Evolutionary conservation across 2,797 vertebrate genomes (phyloP), one percentile per base, ranked within the genome.

Genomic region (Orientallactaga sibirica): DNA sequence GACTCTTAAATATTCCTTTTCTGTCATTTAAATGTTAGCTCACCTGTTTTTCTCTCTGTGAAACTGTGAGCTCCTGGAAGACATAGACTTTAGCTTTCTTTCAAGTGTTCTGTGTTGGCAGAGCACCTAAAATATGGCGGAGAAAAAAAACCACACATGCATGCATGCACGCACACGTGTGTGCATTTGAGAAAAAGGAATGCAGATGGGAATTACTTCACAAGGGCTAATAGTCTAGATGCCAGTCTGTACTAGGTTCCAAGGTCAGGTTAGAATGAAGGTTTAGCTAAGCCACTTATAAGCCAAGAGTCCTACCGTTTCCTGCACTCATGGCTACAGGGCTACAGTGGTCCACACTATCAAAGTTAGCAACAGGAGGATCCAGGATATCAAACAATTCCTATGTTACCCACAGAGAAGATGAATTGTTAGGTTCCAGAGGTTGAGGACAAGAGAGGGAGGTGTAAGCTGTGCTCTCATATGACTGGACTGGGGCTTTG

Each of bases 1-100:
- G 66, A 74, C 14, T 61, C 52, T 79, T 85, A 43, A 61, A 74
- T 76, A 64, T 76, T 73, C 37, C 27, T 29, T 58, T 75, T 74
- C 78, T 41, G 14, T 82, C 2, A 76, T 82, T 90, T 94, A 58
- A 83, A 66, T 92, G 87, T 95, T 93, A 61, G 5, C 52, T 90
- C 29, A 93, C 33, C 18, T 73, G 15, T 75, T 62, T 94, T 27
- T 92, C 12, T 94, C 27, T 92, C 12, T 41, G 25, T 87, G 93
- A 61, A 58, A 74, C 37, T 73, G 20, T 90, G 86, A 92, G 41
- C 33, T 94, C 85, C n/a, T 74, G 70, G 62, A 67, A 52, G 71
- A 18, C 18, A 86, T 37, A 43, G 67, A 19, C 25, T 64, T 48
- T 58, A 66, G 79, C n/a, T 79, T 87, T 80, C 25, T 91, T 88